phyloP scores from a whole-genome alignment of 2,113 vertebrate genomes.

The Channa argus region DNA sequence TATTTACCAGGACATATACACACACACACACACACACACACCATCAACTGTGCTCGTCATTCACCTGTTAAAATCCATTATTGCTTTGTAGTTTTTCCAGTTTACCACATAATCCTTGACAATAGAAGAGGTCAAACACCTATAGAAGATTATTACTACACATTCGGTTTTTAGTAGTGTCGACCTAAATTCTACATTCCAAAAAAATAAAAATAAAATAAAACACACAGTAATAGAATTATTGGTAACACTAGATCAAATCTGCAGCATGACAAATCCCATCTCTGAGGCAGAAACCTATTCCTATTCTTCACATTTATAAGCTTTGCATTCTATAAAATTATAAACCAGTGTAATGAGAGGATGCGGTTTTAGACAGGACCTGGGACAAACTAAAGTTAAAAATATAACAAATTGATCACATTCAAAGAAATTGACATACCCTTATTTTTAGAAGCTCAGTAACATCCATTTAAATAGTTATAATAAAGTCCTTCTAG shows the following conservation, averaged over 20 bases:
- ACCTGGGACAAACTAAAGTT: too few species aligned
- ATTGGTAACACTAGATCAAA: constrained; percentile 1
- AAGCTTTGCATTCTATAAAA: constrained; percentile 5
- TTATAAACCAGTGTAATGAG: not conserved
- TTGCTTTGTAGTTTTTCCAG: constrained; percentile 50
- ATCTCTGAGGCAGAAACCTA: constrained; percentile 16
- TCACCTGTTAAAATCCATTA: constrained; percentile 64
- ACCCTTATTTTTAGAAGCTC: not conserved
- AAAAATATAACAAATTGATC: too few species aligned
- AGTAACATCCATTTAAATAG: not conserved
- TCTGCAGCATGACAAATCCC: constrained; percentile 7
- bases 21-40: constrained; percentile 57
- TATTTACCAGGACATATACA: constrained; percentile 17
- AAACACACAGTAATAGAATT: not conserved
- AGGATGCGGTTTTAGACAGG: not conserved
- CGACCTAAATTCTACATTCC: constrained; percentile 8
- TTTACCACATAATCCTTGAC: not conserved
- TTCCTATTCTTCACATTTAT: constrained; percentile 12
- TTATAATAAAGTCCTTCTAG: not conserved
- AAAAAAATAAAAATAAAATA: constrained; percentile 8
- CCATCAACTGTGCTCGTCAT: constrained; percentile 60
- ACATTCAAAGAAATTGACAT: not conserved
- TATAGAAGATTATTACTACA: constrained; percentile 33
- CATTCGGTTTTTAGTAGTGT: constrained; percentile 50
- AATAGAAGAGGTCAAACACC: constrained; percentile 13